Percentiles rank a stretch among this genome's conserved stretches.
Conservation (phyloP, 2,113 vertebrate genomes). For the Turdus rufiventris region DNA sequence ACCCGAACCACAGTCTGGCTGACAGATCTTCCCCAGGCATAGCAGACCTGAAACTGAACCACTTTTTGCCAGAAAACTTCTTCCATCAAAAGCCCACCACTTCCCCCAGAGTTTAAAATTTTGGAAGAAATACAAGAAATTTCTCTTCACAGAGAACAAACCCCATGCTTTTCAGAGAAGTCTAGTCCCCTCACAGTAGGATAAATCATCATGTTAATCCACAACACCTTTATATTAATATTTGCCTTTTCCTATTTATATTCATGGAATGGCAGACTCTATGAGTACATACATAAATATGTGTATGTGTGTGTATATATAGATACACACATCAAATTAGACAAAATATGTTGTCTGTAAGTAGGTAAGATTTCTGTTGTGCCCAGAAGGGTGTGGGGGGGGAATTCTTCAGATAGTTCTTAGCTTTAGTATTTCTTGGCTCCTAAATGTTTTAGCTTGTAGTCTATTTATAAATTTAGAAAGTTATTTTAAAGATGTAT, state of each 20-base stretch:
- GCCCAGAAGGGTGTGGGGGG: neutral
- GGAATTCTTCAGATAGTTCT: constrained; percentile 20
- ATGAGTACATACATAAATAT: neutral
- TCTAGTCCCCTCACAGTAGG: neutral
- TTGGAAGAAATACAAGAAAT: neutral
- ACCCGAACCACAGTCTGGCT: neutral
- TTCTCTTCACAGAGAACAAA: neutral
- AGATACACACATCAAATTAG: neutral
- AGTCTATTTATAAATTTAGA: constrained; percentile 10
- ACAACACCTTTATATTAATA: neutral
- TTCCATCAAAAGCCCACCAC: neutral
- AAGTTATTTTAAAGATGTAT: constrained; percentile 43
- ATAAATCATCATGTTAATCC: neutral
- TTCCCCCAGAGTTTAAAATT: neutral
- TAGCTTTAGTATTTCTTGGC: constrained; percentile 13
- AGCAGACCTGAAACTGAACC: neutral
- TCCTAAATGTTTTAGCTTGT: constrained; percentile 2
- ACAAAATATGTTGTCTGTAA: constrained; percentile 5
- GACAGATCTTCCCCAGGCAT: neutral
- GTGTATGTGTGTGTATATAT: accelerated
- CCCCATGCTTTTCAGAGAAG: neutral
- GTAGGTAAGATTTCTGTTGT: constrained; percentile 6
- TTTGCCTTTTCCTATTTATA: neutral
- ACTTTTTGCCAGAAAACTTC: neutral
- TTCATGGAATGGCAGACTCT: neutral